Conservation (phyloP, 2,888 invertebrate species). For the Gerris lacustris region DNA sequence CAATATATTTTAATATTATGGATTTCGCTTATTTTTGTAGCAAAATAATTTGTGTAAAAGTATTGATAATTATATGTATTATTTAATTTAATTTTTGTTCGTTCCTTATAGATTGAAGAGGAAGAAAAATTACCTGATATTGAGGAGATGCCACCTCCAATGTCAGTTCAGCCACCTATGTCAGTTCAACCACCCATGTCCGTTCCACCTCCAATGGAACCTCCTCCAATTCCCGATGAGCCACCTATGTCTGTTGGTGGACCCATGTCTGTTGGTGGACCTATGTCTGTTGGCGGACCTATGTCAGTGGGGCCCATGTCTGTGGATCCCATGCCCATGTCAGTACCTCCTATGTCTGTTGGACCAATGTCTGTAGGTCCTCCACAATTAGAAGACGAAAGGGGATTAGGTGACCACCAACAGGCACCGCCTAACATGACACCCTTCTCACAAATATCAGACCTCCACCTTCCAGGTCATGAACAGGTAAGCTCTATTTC, state of each 20-base stretch:
- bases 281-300: constrained; percentile 31
- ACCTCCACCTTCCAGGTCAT: constrained; percentile 45
- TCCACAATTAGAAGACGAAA: constrained; percentile 16
- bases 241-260: constrained; percentile 20
- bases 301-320: constrained; percentile 14
- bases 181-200: constrained; percentile 13
- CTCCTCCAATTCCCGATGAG: constrained; percentile 18
- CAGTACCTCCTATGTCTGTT: constrained; percentile 25
- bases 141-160: constrained; percentile 16
- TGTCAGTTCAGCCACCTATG: constrained; percentile 9
- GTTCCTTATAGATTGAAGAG: neutral
- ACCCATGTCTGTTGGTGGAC: constrained; percentile 32
- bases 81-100: neutral
- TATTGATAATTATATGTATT: neutral
- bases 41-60: no score
- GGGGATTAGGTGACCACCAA: constrained; percentile 20
- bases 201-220: constrained; percentile 23
- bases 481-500: constrained; percentile 41
- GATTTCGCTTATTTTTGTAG: no score
- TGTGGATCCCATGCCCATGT: constrained; percentile 22
- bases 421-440: constrained; percentile 28
- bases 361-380: constrained; percentile 20
- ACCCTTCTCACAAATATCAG: constrained; percentile 22
- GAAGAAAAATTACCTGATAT: constrained; percentile 3
- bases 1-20: no score